Base-by-base conservation (phyloP, 2,888 invertebrate genomes). In the Dendrolimus houi region DNA sequence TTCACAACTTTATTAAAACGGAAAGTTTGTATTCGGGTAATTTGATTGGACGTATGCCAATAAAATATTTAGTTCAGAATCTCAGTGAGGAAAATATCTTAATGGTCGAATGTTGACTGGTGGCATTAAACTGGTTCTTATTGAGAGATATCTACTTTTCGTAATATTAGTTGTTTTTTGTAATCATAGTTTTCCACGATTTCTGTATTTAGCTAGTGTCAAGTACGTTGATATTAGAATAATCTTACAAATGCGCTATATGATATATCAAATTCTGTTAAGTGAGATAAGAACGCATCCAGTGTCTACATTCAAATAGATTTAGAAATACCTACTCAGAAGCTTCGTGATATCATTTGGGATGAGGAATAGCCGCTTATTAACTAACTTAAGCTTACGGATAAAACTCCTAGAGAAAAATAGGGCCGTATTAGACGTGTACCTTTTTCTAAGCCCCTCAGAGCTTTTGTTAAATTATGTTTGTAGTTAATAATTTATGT, bases 11-110 rank as follows among this genome's bases (percentile, higher is more conserved):
- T 57, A 57, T 61, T 62, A 58, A 62, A 54, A 57, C 29, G 47
- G 54, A 61, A 29, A 7, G 60, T 64, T 60, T 58, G 53, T 10
- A 52, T 57, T 53, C 52, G 47, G 47, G 41, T 47, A 52, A 47
- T 54, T 52, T 53, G 40, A 55, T 64, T 66, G 66, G 66, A 62
- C 57, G 41, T 6, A 17, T 56, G 59, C 65, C 65, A 65, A 62
- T 59, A 14, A 54, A 54, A 55, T 55, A 54, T 56, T 58, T 47
- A 57, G 52, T 53, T 14, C 54, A 53, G 58, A 52, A 57, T 58
- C 57, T 54, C 54, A 57, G 58, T 56, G 57, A 40, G 54, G 53
- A 56, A 53, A 53, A 58, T 56, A 54, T 59, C 12, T 40, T 52
- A 53, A 14, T 47, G 53, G 55, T 52, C 52, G 55, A 59, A 53